phyloP scores from a whole-genome alignment of 2,113 vertebrate genomes.

The Alethe castanea region DNA sequence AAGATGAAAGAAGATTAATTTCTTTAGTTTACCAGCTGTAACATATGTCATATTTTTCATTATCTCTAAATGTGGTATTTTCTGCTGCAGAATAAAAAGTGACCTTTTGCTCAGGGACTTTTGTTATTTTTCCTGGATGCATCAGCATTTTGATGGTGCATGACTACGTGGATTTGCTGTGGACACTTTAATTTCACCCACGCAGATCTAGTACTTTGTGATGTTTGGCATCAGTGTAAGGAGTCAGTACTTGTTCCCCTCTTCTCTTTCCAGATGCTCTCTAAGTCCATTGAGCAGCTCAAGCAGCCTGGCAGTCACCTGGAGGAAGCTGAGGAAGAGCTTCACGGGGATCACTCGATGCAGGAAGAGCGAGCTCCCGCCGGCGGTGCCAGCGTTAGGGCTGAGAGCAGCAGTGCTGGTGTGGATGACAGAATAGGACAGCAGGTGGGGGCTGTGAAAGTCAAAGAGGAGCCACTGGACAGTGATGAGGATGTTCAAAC shows the following conservation, averaged over 20 bases:
- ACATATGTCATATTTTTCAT: background rate
- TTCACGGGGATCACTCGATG: slow-evolving; percentile 80
- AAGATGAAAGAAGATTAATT: background rate
- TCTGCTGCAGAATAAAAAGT: background rate
- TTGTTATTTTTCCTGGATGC: fast-evolving
- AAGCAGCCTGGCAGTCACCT: slow-evolving; percentile 90
- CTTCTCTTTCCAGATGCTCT: slow-evolving; percentile 86
- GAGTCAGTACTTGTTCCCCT: background rate
- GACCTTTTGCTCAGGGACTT: background rate
- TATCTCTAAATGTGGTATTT: background rate
- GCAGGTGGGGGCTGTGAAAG: slow-evolving; percentile 86
- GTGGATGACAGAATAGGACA: slow-evolving; percentile 74
- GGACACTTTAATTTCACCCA: fast-evolving
- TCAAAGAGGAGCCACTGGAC: slow-evolving; percentile 93
- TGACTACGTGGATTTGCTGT: background rate
- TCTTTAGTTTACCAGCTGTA: background rate
- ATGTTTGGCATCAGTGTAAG: background rate
- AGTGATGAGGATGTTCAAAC: slow-evolving; percentile 89
- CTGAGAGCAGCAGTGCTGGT: slow-evolving; percentile 78
- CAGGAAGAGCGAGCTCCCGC: slow-evolving; percentile 86
- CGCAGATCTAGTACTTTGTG: background rate
- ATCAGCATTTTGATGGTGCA: background rate
- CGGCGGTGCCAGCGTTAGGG: slow-evolving; percentile 80
- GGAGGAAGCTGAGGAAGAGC: slow-evolving; percentile 93
- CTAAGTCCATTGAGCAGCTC: slow-evolving; percentile 96